Conservation (phyloP, 1,140 invertebrate genomes). For the Drosophila teissieri region DNA sequence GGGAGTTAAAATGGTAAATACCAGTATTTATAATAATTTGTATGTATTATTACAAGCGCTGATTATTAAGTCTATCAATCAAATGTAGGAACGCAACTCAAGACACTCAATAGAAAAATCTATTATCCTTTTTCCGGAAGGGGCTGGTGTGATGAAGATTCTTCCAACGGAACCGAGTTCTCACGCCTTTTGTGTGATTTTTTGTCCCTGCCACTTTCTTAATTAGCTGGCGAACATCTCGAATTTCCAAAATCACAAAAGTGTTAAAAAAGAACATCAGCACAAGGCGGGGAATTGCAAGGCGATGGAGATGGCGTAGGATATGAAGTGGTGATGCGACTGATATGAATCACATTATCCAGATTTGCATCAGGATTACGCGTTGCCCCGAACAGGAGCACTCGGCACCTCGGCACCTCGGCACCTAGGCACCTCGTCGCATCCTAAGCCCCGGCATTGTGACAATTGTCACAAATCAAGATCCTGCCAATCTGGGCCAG, state of each 20-base stretch:
- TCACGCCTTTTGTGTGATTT: conserved; percentile 29
- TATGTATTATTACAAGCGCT: no score
- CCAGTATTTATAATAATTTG: no score
- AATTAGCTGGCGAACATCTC: conserved; percentile 60
- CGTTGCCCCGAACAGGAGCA: conserved; percentile 41
- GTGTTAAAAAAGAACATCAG: conserved; percentile 65
- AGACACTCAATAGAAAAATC: no score
- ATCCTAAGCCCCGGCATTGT: conserved; percentile 50
- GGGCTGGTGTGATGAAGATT: conserved; percentile 25
- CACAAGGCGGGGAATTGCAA: conserved; percentile 25
- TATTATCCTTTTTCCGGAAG: neutral
- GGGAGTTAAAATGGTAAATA: neutral
- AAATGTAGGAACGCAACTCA: no score
- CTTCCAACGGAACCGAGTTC: conserved; percentile 1
- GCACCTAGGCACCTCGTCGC: conserved; percentile 26
- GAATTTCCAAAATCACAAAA: conserved; percentile 58
- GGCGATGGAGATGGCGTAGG: conserved; percentile 27
- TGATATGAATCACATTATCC: conserved; percentile 74
- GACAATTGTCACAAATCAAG: conserved; percentile 73
- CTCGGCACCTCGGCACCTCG: conserved; percentile 37
- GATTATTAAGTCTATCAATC: no score
- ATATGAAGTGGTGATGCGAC: neutral
- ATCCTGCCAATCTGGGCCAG: conserved; percentile 58
- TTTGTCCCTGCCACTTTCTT: conserved; percentile 28
- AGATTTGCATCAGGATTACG: conserved; percentile 78